Evolutionary conservation across 2,113 vertebrate genomes (phyloP).

Genomic region (Carettochelys insculpta): DNA sequence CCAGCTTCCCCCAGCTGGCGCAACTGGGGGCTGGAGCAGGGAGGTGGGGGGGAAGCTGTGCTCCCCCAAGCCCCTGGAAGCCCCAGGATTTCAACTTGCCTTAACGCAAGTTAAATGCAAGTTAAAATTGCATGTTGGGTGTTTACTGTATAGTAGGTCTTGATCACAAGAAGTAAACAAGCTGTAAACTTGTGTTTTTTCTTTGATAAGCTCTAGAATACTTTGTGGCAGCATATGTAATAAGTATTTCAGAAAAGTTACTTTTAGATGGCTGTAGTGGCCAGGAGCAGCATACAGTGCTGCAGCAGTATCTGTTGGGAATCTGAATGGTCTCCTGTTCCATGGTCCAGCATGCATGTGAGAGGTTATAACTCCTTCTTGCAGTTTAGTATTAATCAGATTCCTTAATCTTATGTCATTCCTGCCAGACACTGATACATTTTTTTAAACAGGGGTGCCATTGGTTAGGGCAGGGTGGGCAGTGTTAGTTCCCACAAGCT

Average conservation of each 20-base stretch:
- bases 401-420: neutral
- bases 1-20: too few species aligned
- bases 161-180: neutral
- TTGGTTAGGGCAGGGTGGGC: too few species aligned
- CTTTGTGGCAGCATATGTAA: neutral
- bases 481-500: too few species aligned
- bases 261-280: too few species aligned
- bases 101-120: too few species aligned
- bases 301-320: neutral
- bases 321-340: neutral
- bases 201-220: neutral
- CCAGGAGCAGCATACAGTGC: neutral
- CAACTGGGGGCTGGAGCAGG: too few species aligned
- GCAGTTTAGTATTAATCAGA: neutral
- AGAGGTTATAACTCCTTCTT: neutral
- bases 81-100: too few species aligned
- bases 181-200: neutral
- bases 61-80: too few species aligned
- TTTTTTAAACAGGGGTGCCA: too few species aligned
- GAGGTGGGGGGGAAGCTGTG: too few species aligned
- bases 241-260: neutral
- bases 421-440: neutral
- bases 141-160: neutral
- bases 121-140: too few species aligned
- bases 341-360: neutral